Evolutionary conservation across 2,113 vertebrate genomes (phyloP).

Genomic region (Tachycineta bicolor): DNA sequence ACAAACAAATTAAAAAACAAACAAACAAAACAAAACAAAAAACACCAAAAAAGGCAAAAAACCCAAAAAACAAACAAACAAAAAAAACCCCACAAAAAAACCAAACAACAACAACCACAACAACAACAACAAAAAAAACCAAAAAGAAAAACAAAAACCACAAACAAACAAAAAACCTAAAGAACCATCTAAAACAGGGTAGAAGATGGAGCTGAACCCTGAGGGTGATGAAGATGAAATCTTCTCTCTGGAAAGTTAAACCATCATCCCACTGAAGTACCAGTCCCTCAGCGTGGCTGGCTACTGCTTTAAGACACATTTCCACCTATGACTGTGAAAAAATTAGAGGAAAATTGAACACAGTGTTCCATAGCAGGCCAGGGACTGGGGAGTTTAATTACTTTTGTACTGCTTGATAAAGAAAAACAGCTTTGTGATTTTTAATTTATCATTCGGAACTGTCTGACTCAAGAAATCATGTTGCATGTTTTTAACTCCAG

Average conservation of each 20-base stretch:
- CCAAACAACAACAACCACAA: too few species aligned
- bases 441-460: not conserved
- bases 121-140: too few species aligned
- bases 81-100: too few species aligned
- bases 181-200: not conserved
- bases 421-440: not conserved
- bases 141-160: too few species aligned
- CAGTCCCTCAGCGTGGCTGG: not conserved
- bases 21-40: too few species aligned
- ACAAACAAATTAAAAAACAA: too few species aligned
- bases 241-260: not conserved
- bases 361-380: not conserved
- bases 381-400: not conserved
- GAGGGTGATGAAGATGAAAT: not conserved
- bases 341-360: not conserved
- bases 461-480: not conserved
- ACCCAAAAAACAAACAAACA: too few species aligned
- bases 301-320: not conserved
- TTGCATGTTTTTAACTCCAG: not conserved
- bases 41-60: too few species aligned
- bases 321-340: not conserved
- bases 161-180: not conserved
- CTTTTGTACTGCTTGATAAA: not conserved
- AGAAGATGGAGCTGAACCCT: not conserved
- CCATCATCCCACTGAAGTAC: not conserved